A percentile compares a stretch with the other conserved stretches of the same genome.
Evolutionary conservation across 2,888 invertebrate genomes (phyloP).

Genomic region (Deroplatys truncata): DNA sequence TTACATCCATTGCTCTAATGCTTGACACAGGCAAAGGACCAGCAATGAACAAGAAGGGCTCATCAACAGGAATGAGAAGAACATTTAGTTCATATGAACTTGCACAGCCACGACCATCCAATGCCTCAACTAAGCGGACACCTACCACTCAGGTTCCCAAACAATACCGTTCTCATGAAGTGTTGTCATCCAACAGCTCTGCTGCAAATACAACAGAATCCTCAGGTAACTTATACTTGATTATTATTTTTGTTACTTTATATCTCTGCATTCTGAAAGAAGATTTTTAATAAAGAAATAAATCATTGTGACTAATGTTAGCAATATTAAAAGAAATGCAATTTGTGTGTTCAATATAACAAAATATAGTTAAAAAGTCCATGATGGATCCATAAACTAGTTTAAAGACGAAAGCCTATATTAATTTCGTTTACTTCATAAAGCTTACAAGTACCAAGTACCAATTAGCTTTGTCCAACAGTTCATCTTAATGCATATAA

Average conservation of each 20-base stretch:
- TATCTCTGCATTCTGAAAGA: too few relatives aligned
- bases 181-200: neutral
- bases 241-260: too few relatives aligned
- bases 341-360: neutral
- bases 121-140: neutral
- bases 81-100: slow-evolving; percentile 16
- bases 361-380: neutral
- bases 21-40: neutral
- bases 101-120: neutral
- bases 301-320: too few relatives aligned
- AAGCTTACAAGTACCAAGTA: too few relatives aligned
- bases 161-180: slow-evolving; percentile 19
- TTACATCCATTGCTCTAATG: too few relatives aligned
- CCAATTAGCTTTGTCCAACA: too few relatives aligned
- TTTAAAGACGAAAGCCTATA: too few relatives aligned
- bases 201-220: slow-evolving; percentile 1
- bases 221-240: neutral
- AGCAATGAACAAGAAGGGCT: neutral
- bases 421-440: too few relatives aligned
- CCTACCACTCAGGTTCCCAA: neutral
- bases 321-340: too few relatives aligned
- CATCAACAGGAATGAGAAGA: neutral
- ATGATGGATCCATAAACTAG: too few relatives aligned
- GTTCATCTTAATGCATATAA: too few relatives aligned
- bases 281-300: too few relatives aligned